Percentiles rank a stretch among this genome's conserved stretches.
These are phyloP conservation scores for Buathra laborator DNA, from an alignment of 2,888 invertebrate genomes.

Conservation along the genomic window DNA sequence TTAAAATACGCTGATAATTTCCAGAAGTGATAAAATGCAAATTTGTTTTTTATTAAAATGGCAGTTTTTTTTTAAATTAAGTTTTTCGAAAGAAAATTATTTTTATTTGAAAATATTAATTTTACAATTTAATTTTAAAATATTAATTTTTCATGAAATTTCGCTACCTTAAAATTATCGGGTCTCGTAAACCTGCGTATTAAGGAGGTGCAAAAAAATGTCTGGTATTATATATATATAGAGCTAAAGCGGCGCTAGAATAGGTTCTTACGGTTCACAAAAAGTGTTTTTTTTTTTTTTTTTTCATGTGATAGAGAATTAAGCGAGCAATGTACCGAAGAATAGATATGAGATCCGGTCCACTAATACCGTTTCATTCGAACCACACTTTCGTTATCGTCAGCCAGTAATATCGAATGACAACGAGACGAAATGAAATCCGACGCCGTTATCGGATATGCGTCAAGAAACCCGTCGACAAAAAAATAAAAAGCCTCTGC, in stretches of 20 bases:
- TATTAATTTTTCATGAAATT: too few species aligned
- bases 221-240: too few species aligned
- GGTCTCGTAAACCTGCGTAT: too few species aligned
- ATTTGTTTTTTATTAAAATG: neutral
- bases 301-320: neutral
- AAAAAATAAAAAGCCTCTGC: neutral
- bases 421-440: neutral
- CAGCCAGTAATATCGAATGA: slow-evolving; percentile 10
- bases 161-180: too few species aligned
- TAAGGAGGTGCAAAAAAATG: too few species aligned
- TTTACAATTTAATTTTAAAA: too few species aligned
- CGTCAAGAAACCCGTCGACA: neutral
- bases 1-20: too few species aligned
- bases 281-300: neutral
- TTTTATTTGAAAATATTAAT: neutral
- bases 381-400: neutral
- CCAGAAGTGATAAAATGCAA: neutral
- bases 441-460: slow-evolving; percentile 5
- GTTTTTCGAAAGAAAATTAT: neutral
- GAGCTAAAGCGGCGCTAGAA: too few species aligned
- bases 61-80: neutral
- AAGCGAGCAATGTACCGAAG: neutral
- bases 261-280: neutral
- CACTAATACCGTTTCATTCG: neutral
- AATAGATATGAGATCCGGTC: neutral